Conservation (phyloP, 2,797 vertebrate genomes). For the Sebastes minor region DNA sequence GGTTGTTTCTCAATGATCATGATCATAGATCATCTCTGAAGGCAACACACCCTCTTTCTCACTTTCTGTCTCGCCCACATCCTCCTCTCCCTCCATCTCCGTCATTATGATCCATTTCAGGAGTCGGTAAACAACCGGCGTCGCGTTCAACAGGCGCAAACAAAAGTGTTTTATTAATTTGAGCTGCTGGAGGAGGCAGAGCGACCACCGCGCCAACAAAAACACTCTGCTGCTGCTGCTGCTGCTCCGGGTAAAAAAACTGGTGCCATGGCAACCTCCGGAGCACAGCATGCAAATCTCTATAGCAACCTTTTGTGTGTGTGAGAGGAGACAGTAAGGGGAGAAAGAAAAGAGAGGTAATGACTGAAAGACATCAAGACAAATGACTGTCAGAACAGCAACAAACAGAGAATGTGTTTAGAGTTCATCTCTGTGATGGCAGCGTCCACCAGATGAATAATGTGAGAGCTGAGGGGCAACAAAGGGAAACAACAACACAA, state of each 20-base stretch:
- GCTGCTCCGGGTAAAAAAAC: slow-evolving; percentile 45
- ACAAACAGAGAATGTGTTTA: not conserved
- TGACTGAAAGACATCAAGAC: not conserved
- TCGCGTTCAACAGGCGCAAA: slow-evolving; percentile 3
- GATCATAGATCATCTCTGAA: slow-evolving; percentile 4
- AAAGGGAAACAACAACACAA: not conserved
- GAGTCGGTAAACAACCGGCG: slow-evolving; percentile 25
- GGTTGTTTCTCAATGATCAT: not conserved
- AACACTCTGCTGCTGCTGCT: slow-evolving; percentile 17
- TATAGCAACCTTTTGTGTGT: slow-evolving; percentile 47
- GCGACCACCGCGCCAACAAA: slow-evolving; percentile 12
- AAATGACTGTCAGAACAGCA: not conserved
- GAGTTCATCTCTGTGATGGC: not conserved
- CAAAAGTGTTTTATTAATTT: not conserved
- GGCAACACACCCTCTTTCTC: not conserved
- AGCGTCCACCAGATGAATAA: not conserved
- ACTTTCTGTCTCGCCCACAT: not conserved
- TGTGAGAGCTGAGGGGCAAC: slow-evolving; percentile 1
- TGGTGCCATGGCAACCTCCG: slow-evolving; percentile 66
- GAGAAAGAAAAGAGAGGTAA: not conserved
- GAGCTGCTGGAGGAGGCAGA: slow-evolving; percentile 13
- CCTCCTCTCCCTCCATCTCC: not conserved
- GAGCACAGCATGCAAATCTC: slow-evolving; percentile 45
- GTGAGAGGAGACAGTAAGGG: not conserved
- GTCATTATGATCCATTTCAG: slow-evolving; percentile 5